Percentiles rank a stretch among this genome's conserved stretches.
phyloP scores from a whole-genome alignment of 2,888 invertebrate species.

The Caenorhabditis doughertyi region DNA sequence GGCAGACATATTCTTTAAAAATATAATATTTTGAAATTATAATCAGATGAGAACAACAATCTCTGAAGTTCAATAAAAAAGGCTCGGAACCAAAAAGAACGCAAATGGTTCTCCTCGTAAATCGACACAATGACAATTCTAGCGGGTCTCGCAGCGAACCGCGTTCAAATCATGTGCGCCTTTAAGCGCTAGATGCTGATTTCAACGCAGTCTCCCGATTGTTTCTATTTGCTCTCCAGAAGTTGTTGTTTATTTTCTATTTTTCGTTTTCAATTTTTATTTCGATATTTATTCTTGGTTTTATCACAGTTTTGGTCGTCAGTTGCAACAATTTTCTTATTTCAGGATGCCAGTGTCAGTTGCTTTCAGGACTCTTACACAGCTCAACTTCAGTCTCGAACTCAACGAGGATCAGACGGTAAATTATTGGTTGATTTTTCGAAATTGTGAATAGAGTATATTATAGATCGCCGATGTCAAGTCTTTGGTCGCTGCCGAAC shows the following conservation, averaged over 20 bases:
- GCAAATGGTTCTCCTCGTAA: conserved; percentile 35
- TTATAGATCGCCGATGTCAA: conserved; percentile 79
- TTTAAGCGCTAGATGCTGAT: conserved; percentile 31
- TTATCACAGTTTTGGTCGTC: not conserved
- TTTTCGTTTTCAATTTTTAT: not conserved
- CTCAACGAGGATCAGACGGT: conserved; percentile 75
- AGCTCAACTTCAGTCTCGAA: conserved; percentile 75
- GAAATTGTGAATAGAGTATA: not conserved
- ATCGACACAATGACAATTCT: conserved; percentile 57
- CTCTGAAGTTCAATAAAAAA: too few relatives aligned
- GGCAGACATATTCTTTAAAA: conserved; percentile 60
- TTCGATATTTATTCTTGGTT: not conserved
- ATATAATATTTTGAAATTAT: not conserved
- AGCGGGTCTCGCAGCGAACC: conserved; percentile 47
- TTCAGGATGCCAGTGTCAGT: conserved; percentile 62
- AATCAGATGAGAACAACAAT: too few relatives aligned
- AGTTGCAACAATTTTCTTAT: not conserved
- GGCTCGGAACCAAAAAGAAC: too few relatives aligned
- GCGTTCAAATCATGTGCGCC: conserved; percentile 65
- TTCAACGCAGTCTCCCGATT: not conserved
- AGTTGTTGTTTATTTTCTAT: not conserved
- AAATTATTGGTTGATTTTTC: not conserved
- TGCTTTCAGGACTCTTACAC: conserved; percentile 80
- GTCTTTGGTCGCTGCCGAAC: conserved; percentile 70
- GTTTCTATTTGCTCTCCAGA: not conserved